phyloP scores from a whole-genome alignment of 1,140 invertebrate species.

The Drosophila parvula region DNA sequence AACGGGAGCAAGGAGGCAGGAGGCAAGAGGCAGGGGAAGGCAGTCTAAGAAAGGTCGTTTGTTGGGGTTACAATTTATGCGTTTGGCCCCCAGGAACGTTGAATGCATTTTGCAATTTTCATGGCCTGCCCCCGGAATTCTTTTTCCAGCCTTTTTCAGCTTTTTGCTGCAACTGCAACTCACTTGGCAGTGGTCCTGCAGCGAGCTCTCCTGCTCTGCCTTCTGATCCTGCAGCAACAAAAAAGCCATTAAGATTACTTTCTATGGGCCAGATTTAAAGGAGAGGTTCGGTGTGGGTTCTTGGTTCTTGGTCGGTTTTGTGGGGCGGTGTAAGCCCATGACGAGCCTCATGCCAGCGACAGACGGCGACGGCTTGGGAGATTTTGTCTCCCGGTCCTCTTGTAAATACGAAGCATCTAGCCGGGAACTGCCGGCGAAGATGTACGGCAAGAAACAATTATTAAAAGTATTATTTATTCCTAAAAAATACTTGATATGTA shows the following conservation, averaged over 20 bases:
- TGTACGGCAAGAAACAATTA: neutral
- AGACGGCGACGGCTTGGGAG: constrained; percentile 18
- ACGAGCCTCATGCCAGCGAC: constrained; percentile 51
- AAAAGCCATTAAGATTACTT: constrained; percentile 82
- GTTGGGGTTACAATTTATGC: constrained; percentile 72
- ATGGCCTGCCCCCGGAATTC: constrained; percentile 55
- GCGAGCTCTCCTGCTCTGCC: constrained; percentile 16
- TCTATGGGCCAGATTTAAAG: constrained; percentile 69
- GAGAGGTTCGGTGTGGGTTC: constrained; percentile 2
- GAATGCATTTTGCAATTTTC: constrained; percentile 82
- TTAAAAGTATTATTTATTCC: neutral
- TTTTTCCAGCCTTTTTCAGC: constrained; percentile 21
- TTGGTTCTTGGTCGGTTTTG: neutral
- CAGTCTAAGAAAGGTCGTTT: constrained; percentile 36
- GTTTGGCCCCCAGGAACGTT: constrained; percentile 65
- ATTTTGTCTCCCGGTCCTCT: constrained; percentile 21
- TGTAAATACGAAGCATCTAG: constrained; percentile 30
- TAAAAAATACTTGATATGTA: neutral
- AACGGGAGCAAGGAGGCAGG: constrained; percentile 14
- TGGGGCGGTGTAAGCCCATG: constrained; percentile 9
- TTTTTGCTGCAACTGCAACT: constrained; percentile 47
- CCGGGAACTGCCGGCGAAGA: neutral
- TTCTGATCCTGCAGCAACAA: constrained; percentile 46
- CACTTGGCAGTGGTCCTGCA: constrained; percentile 33
- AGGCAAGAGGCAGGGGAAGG: neutral